These are phyloP conservation scores for Argentina silus DNA, from an alignment of 2,797 vertebrate genomes.

Conservation along the genomic window DNA sequence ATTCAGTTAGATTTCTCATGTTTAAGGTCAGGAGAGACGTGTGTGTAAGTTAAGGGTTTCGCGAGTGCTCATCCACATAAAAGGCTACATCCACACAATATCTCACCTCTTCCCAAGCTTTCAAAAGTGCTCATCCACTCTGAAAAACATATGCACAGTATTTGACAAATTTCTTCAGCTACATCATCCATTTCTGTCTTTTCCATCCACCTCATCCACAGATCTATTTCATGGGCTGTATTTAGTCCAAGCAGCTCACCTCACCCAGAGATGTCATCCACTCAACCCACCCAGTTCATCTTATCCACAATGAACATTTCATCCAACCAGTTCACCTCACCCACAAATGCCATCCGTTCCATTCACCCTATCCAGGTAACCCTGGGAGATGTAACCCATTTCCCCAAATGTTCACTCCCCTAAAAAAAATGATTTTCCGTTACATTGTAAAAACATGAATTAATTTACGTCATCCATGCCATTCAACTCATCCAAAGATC, in stretches of 20 bases:
- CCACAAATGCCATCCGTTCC: not conserved
- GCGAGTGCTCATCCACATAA: not conserved
- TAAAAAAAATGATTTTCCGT: no score
- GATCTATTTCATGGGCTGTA: not conserved
- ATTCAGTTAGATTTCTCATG: conserved; percentile 66
- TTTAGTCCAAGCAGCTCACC: conserved; percentile 1
- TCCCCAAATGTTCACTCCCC: no score
- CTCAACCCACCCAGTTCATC: not conserved
- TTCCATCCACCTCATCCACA: not conserved
- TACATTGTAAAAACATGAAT: no score
- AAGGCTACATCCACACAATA: not conserved
- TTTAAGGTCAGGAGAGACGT: conserved; percentile 51
- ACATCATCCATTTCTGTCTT: not conserved
- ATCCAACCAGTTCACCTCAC: not conserved
- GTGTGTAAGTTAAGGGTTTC: conserved; percentile 6
- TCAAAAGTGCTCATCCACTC: not conserved
- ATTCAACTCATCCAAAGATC: not conserved
- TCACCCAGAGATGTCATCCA: not conserved
- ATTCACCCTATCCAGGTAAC: no score
- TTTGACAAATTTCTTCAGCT: not conserved
- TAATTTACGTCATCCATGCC: not conserved
- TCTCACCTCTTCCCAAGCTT: not conserved
- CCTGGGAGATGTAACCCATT: not conserved
- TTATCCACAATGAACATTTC: not conserved
- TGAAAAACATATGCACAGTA: not conserved